phyloP scores from a whole-genome alignment of 2,113 vertebrate species.

The Zootoca vivipara region DNA sequence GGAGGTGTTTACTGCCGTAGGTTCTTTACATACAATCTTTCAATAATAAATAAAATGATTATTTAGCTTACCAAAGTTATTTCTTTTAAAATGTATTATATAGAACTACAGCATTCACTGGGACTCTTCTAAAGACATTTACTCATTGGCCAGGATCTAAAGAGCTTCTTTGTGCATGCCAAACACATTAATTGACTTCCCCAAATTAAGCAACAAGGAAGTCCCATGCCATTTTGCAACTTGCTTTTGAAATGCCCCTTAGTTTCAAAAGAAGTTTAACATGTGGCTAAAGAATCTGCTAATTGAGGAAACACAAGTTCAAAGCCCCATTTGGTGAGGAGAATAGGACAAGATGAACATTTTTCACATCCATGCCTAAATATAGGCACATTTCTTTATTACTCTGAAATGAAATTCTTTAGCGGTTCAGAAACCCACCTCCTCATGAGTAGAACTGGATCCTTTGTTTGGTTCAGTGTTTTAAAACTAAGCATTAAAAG shows the following conservation, averaged over 20 bases:
- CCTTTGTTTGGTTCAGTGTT: not conserved
- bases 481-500: constrained; percentile 2
- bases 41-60: constrained; percentile 5
- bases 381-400: not conserved
- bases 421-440: not conserved
- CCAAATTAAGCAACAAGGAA: not conserved
- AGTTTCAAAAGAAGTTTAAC: not conserved
- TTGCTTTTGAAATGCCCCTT: not conserved
- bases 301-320: not conserved
- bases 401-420: no score
- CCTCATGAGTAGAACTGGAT: not conserved
- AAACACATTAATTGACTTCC: not conserved
- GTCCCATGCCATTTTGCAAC: not conserved
- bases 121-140: not conserved
- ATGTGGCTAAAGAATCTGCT: not conserved
- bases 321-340: not conserved
- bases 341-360: not conserved
- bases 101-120: not conserved
- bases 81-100: not conserved
- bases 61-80: not conserved
- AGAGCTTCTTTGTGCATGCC: not conserved
- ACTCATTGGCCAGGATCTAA: not conserved
- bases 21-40: no score
- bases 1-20: no score
- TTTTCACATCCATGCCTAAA: not conserved